phyloP scores from a whole-genome alignment of 2,797 vertebrate genomes.

The Lepilemur septentrionalis region DNA sequence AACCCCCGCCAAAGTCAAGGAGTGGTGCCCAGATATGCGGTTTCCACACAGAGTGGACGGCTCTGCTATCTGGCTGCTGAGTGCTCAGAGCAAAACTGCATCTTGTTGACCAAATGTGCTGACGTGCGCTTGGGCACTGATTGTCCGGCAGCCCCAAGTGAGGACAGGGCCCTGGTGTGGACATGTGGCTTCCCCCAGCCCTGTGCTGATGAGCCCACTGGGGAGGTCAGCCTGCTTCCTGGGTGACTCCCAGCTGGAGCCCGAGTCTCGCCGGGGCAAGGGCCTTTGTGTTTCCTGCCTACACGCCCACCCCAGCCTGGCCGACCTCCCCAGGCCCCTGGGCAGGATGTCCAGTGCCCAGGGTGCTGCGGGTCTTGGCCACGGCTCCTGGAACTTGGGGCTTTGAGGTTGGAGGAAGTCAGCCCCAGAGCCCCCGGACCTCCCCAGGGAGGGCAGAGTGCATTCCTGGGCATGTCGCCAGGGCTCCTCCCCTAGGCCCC shows the following conservation, averaged over 20 bases:
- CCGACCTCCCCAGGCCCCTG: neutral
- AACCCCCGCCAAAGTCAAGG: neutral
- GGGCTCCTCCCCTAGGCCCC: neutral
- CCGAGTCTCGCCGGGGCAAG: rapidly evolving
- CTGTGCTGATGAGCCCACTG: neutral
- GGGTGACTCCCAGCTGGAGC: neutral
- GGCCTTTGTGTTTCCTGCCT: neutral
- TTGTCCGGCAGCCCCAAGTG: rapidly evolving
- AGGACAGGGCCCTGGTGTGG: neutral
- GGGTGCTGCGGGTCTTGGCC: neutral
- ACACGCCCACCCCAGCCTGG: too few species aligned
- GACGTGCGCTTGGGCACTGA: slow-evolving; percentile 62
- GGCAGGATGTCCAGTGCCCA: neutral
- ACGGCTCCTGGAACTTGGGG: neutral
- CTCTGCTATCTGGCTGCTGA: slow-evolving; percentile 51
- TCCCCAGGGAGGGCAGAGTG: neutral
- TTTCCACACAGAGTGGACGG: rapidly evolving
- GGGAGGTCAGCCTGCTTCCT: neutral
- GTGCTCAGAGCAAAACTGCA: slow-evolving; percentile 66
- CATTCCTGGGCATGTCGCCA: rapidly evolving
- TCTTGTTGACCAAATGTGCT: slow-evolving; percentile 76
- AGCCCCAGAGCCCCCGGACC: neutral
- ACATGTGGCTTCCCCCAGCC: neutral
- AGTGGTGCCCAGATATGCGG: neutral
- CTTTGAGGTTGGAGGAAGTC: neutral